Conservation (phyloP, 1,140 invertebrate species). For the Paraescarpia echinospica region DNA sequence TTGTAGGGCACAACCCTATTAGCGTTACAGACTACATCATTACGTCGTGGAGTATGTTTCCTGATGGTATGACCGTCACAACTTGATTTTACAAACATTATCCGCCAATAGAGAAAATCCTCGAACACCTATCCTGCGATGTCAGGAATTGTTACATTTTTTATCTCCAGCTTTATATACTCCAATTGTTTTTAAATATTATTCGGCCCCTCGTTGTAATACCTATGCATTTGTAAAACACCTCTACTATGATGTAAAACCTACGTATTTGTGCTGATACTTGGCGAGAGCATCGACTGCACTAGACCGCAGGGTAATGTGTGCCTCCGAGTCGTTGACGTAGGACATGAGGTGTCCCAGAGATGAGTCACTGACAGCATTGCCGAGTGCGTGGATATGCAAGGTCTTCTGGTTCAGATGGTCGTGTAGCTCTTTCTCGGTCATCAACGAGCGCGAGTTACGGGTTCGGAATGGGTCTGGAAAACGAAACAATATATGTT, state of each 20-base stretch:
- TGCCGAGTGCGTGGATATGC: not conserved
- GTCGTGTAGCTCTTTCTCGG: not conserved
- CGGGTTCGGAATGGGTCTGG: not conserved
- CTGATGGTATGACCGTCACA: no score
- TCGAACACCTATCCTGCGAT: no score
- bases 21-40: no score
- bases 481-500: not conserved
- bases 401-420: not conserved
- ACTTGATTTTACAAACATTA: no score
- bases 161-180: no score
- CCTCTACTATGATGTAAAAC: not conserved
- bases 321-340: not conserved
- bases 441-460: not conserved
- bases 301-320: not conserved
- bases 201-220: no score
- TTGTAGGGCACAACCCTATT: no score
- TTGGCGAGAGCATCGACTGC: not conserved
- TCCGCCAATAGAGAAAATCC: no score
- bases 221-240: no score
- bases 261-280: not conserved
- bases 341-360: not conserved
- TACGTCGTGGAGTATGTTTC: no score
- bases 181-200: no score
- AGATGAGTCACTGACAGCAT: not conserved
- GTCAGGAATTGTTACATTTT: no score